Evolutionary conservation across 2,113 vertebrate genomes (phyloP).

Genomic region (Phylloscopus trochiloides): DNA sequence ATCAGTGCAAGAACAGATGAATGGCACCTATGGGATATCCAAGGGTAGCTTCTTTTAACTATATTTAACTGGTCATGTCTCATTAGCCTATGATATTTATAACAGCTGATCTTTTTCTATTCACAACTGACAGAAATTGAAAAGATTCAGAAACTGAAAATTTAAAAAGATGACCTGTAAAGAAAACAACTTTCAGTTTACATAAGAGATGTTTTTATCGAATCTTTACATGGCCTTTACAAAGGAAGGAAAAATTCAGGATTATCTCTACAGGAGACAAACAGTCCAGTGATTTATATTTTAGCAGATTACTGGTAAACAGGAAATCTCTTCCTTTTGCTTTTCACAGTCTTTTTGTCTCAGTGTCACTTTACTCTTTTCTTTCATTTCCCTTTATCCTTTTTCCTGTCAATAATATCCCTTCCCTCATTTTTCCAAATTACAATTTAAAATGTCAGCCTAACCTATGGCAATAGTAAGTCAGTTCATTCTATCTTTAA

Average conservation of each 20-base stretch:
- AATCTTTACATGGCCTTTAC: slow-evolving; percentile 36
- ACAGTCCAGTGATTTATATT: slow-evolving; percentile 55
- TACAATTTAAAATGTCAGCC: slow-evolving; percentile 47
- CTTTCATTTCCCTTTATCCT: neutral
- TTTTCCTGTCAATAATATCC: neutral
- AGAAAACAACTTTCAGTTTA: slow-evolving; percentile 28
- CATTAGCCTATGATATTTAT: neutral
- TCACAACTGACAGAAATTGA: neutral
- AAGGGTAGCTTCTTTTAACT: neutral
- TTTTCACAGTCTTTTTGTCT: neutral
- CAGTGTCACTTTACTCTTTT: neutral
- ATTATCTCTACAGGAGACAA: slow-evolving; percentile 55
- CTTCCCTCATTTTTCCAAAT: neutral
- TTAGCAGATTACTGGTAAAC: slow-evolving; percentile 63
- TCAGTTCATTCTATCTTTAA: slow-evolving; percentile 46
- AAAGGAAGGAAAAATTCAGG: neutral
- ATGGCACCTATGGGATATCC: neutral
- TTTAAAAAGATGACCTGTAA: neutral
- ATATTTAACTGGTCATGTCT: neutral
- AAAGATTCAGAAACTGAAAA: neutral
- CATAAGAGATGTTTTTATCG: slow-evolving; percentile 49
- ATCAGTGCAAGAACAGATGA: neutral
- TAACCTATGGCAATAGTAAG: slow-evolving; percentile 46
- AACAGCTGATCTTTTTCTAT: neutral
- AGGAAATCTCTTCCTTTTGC: neutral